Evolutionary conservation across 2,113 vertebrate genomes (phyloP).

Genomic region (Scatophagus argus): DNA sequence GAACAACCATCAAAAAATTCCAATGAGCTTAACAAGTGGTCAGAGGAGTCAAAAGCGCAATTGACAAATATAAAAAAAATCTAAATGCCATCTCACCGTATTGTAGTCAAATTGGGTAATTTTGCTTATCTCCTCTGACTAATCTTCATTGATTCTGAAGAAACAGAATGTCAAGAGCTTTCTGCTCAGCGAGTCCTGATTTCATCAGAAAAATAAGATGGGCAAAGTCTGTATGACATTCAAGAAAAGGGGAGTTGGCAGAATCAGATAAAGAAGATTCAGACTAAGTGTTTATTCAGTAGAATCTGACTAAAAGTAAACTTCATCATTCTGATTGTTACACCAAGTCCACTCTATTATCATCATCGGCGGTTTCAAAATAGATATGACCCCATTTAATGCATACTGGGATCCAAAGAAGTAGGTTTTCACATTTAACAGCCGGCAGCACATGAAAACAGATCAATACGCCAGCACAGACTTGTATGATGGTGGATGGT

Average conservation of each 20-base stretch:
- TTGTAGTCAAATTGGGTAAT: background rate
- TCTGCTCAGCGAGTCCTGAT: background rate
- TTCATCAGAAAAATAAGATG: conserved; percentile 18
- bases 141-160: conserved; percentile 24
- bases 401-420: conserved; percentile 5
- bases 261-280: conserved; percentile 32
- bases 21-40: background rate
- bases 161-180: conserved; percentile 12
- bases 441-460: conserved; percentile 49
- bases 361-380: background rate
- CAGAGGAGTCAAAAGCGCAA: background rate
- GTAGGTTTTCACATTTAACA: conserved; percentile 52
- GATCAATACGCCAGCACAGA: conserved; percentile 50
- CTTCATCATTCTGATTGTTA: conserved; percentile 8
- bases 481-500: conserved; percentile 15
- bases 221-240: conserved; percentile 29
- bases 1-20: background rate
- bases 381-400: conserved; percentile 13
- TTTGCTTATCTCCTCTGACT: background rate
- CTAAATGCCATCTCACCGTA: background rate
- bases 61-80: background rate
- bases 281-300: background rate
- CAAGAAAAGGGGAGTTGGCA: background rate
- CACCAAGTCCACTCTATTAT: conserved; percentile 17
- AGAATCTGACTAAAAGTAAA: conserved; percentile 1